A percentile compares a stretch with the other conserved stretches of the same genome.
phyloP scores from a whole-genome alignment of 2,888 invertebrate species.

The Idaea aversata region DNA sequence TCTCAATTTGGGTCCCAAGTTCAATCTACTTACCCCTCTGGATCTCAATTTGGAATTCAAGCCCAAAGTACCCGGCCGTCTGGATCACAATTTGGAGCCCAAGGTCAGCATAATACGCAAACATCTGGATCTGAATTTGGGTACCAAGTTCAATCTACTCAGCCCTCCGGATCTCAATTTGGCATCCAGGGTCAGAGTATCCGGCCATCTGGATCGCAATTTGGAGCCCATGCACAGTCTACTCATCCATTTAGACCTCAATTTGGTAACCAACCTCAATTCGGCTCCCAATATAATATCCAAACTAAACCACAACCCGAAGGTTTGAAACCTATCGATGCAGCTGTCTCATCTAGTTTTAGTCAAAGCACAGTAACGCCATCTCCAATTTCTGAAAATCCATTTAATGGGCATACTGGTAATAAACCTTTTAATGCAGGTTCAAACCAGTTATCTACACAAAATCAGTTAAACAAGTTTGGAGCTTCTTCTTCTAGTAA shows the following conservation, averaged over 20 bases:
- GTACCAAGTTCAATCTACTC: background rate
- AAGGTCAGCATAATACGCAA: background rate
- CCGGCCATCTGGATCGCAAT: constrained; percentile 19
- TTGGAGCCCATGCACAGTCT: constrained; percentile 15
- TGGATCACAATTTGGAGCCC: constrained; percentile 22
- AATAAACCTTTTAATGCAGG: constrained; percentile 12
- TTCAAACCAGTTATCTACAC: constrained; percentile 7
- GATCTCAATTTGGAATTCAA: background rate
- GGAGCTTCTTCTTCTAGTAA: constrained; percentile 8
- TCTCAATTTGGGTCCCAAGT: background rate
- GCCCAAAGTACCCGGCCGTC: constrained; percentile 14
- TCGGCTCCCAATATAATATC: background rate
- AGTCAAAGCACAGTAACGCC: background rate
- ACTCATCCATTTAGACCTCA: background rate
- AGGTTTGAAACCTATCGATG: background rate
- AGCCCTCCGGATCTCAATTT: background rate
- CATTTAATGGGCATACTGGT: constrained; percentile 15
- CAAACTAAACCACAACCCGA: background rate
- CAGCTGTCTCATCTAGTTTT: background rate
- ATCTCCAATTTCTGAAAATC: constrained; percentile 7
- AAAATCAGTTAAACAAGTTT: constrained; percentile 13
- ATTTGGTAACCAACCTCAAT: background rate
- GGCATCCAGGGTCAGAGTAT: constrained; percentile 8
- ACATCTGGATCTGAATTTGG: background rate
- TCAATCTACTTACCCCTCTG: background rate